Base-by-base conservation (phyloP, 1,140 invertebrate species). In the Drosophila triauraria region DNA sequence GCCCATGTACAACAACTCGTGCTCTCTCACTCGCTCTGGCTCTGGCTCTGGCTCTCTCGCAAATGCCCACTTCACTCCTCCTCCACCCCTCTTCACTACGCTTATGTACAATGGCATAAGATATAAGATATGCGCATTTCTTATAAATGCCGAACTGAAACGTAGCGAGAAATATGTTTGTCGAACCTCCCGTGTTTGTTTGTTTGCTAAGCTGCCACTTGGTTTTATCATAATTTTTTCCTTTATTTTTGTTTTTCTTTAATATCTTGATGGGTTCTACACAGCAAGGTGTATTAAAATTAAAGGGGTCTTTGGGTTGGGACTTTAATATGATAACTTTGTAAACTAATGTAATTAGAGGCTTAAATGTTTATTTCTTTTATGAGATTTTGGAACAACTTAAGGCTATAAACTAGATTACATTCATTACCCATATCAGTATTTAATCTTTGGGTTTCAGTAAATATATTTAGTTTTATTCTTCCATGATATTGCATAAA, bases 51-150 rank as follows among this genome's bases (percentile, higher is more conserved):
- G 38, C 68, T 53, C 82, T 69, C 84, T 80, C 81, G 61, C 23
- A 68, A 58, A 57, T 67, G 44, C 69, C 53, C 58, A 60, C 63
- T 57, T 51, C 74, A 43, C 64, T 70, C 65, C 23, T 30, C 42
- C 30, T 63, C 17, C 61, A 48, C 71, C 75, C 57, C 43, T 46
- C 74, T 67, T 63, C 56, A 12, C 54, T 58, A 62, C 59, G 75
- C 82, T 82, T 87, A 87, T 86, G 84, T 90, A 88, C 81, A 83
- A 80, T 83, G 65, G 83, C 77, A 77, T 43, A 65, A 69, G 81
- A 87, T 87, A 88, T 88, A 90, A 88, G 84, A 88, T 88, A 88
- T 88, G 84, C 84, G 84, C 85, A 90, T 88, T 88, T 90, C 81
- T 88, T 88, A 88, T 88, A 87, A 56, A 75, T 79, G 68, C 50